Evolutionary conservation across 2,113 vertebrate species (phyloP), one percentile per base, ranked within the genome.

Genomic region (Redunca redunca): DNA sequence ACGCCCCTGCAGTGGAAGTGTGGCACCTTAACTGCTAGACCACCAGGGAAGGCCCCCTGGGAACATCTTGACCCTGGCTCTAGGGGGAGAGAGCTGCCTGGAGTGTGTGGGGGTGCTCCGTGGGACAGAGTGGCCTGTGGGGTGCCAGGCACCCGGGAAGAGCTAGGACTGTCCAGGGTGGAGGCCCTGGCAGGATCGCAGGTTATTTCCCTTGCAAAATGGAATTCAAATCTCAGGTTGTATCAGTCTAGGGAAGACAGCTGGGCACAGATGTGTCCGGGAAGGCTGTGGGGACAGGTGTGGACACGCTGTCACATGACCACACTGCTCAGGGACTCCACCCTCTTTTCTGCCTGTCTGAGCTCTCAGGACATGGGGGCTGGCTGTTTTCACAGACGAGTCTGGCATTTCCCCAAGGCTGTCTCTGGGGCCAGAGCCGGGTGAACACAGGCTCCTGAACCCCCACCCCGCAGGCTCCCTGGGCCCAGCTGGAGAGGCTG

Each of bases 161-260:
- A 57, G 33, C 2, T 1, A 55, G 52, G 85, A 23, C 43, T 2
- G 10, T 28, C 52, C 74, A 53, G 78, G 53, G 36, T 13, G 15
- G 43, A 53, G 78, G 46, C 78, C 23, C 86, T 28, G 33, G 52
- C 53, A n/a, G 60, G 83, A n/a, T 10, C 1, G 0, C n/a, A 10
- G 58, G n/a, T 40, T 87, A 97, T 98, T 98, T 98, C 87, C 93
- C 94, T 98, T 97, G 98, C 98, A 98, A 98, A 82, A 43, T 25
- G 46, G 94, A 86, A 98, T 98, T 95, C 97, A 98, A 96, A 98
- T 96, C 48, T 46, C 43, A 67, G 83, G n/a, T n/a, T 10, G 58
- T 5, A 14, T 50, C 83, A 17, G 30, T 5, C 9, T 26, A 15
- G 3, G 7, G 19, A 53, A 52, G 46, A 77, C 64, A 52, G 92